These are phyloP conservation scores for Camelus bactrianus DNA, from an alignment of 2,113 vertebrate genomes.

Conservation along the genomic window DNA sequence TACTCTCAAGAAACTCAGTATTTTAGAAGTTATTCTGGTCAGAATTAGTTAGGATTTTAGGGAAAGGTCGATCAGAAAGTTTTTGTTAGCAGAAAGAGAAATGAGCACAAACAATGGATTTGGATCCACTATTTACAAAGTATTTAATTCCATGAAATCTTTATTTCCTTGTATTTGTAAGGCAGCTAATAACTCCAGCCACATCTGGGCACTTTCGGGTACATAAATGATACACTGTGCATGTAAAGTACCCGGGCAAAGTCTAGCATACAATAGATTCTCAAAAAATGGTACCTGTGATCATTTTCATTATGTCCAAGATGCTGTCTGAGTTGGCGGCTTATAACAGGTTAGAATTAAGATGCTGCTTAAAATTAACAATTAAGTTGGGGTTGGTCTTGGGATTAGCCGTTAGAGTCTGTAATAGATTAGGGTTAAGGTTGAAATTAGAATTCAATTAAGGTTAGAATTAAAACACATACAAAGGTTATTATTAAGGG, in stretches of 20 bases:
- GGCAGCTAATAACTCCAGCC: neutral
- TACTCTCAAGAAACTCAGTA: neutral
- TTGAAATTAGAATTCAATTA: constrained; percentile 75
- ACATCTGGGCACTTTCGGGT: neutral
- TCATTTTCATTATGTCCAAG: neutral
- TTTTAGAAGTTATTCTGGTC: neutral
- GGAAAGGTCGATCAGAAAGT: neutral
- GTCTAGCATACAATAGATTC: neutral
- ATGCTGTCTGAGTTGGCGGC: neutral
- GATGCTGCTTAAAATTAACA: constrained; percentile 54
- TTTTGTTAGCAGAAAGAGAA: neutral
- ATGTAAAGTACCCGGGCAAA: neutral
- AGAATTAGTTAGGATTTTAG: neutral
- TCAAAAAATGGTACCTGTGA: neutral
- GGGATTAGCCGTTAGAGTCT: constrained; percentile 49
- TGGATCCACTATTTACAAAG: neutral
- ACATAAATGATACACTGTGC: neutral
- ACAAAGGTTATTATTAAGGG: constrained; percentile 60
- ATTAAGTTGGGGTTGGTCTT: constrained; percentile 49
- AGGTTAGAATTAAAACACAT: constrained; percentile 67
- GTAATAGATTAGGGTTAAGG: constrained; percentile 70
- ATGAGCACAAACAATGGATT: neutral
- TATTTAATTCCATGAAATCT: neutral
- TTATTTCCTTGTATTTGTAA: neutral
- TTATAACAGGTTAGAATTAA: constrained; percentile 42